phyloP scores from a whole-genome alignment of 1,140 invertebrate genomes.

The Drosophila biarmipes region DNA sequence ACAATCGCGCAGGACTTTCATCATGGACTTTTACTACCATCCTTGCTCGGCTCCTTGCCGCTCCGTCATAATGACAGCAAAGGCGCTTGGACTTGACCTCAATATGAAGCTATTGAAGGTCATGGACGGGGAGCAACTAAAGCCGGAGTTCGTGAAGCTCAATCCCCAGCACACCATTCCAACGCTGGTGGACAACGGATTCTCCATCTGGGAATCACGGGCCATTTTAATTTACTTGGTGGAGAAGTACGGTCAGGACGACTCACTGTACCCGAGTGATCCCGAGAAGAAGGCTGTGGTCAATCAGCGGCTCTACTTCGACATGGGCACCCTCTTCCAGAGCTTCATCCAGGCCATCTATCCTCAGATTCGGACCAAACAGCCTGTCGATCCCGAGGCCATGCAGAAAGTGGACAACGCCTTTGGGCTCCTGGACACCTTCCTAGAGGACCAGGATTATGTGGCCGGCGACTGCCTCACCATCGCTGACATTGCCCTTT shows the following conservation, averaged over 20 bases:
- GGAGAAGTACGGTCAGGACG: conserved; percentile 88
- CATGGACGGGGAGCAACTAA: conserved; percentile 87
- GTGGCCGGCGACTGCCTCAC: conserved; percentile 89
- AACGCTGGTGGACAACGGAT: conserved; percentile 88
- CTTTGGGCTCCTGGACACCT: conserved; percentile 87
- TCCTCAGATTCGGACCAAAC: conserved; percentile 87
- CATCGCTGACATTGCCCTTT: conserved; percentile 89
- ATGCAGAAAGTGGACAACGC: conserved; percentile 87
- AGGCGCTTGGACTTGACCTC: conserved; percentile 88
- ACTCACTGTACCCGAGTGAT: conserved; percentile 88
- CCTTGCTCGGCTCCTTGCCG: conserved; percentile 88
- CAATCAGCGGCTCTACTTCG: conserved; percentile 91
- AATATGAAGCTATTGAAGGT: conserved; percentile 88
- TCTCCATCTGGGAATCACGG: conserved; percentile 88
- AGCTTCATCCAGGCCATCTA: conserved; percentile 88
- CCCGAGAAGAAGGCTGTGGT: conserved; percentile 88
- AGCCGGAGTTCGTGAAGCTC: conserved; percentile 88
- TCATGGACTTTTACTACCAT: conserved; percentile 87
- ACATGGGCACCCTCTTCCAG: conserved; percentile 88
- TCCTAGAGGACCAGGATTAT: conserved; percentile 88
- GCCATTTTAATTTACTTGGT: conserved; percentile 90
- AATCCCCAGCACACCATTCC: conserved; percentile 87
- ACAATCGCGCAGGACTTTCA: conserved; percentile 1
- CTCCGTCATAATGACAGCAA: conserved; percentile 88
- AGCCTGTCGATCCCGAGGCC: conserved; percentile 87